Evolutionary conservation across 2,888 invertebrate genomes (phyloP), one percentile per base, ranked within the genome.

Genomic region (Agrotis clavis): DNA sequence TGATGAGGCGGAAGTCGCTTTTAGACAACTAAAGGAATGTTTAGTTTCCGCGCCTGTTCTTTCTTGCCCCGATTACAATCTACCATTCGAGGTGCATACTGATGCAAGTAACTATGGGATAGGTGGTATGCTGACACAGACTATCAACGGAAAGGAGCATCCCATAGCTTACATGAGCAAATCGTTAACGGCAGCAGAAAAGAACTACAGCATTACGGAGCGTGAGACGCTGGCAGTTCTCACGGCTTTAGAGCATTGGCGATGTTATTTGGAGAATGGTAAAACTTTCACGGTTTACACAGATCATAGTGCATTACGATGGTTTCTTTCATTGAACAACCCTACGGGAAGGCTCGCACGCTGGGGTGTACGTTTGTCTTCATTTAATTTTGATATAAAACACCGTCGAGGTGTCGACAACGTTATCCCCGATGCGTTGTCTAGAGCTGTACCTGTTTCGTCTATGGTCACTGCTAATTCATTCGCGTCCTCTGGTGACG

Each of bases 61-160:
- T 45, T 60, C 47, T 35, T 60, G 60, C 45, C 60, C 47, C 14
- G 60, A 60, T 60, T 60, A 60, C 30, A 47, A n/a, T 47, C 47
- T 45, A 21, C 60, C 60, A 41, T 60, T 60, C 47, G 41, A 60
- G 45, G 19, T 60, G 19, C 60, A 60, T 45, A 60, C 60, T 11
- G 60, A 60, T 45, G 60, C 60, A 6, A 60, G 47, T 21, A 60
- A 60, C 47, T 60, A 60, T 45, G 60, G 60, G 19, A 60, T 60
- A 16, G 60, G 60, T n/a, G 60, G 30, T 18, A 35, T 59, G 57
- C 57, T 45, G 9, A 45, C 45, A 13, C 45, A 45, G 45, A 45
- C 45, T 13, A 14, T 53, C 9, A 45, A 45, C 14, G 53, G 53
- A 21, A 53, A 53, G 14, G 53, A 53, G 53, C 53, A 53, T 19